Conservation (phyloP, 2,797 vertebrate species). For the Otolemur crassicaudatus region DNA sequence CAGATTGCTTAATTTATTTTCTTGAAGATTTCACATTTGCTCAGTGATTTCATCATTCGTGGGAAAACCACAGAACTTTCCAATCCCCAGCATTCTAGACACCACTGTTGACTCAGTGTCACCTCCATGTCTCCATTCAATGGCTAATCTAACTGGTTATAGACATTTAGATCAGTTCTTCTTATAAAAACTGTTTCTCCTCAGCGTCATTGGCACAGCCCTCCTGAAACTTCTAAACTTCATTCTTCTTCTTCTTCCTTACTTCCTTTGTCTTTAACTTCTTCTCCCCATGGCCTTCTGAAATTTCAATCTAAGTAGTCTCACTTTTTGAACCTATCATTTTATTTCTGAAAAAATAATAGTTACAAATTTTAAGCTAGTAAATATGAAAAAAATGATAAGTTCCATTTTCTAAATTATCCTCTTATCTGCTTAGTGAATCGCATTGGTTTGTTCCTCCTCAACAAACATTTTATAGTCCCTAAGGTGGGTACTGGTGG, state of each 20-base stretch:
- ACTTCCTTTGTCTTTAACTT: constrained; percentile 31
- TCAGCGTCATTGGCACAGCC: not conserved
- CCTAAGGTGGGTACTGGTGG: not conserved
- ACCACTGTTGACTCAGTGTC: not conserved
- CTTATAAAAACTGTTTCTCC: not conserved
- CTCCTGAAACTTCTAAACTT: not conserved
- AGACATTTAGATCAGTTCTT: not conserved
- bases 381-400: not conserved
- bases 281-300: not conserved
- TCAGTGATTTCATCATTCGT: not conserved
- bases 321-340: not conserved
- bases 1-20: constrained; percentile 42
- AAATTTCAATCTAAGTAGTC: not conserved
- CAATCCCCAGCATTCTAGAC: not conserved
- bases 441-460: not conserved
- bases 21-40: not conserved
- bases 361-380: not conserved
- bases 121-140: not conserved
- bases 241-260: not conserved
- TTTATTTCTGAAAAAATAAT: constrained; percentile 2
- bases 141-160: not conserved
- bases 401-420: constrained; percentile 21
- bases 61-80: not conserved
- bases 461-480: not conserved
- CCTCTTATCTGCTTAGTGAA: not conserved